phyloP scores from a whole-genome alignment of 1,140 invertebrate species.

The Diorhabda sublineata region DNA sequence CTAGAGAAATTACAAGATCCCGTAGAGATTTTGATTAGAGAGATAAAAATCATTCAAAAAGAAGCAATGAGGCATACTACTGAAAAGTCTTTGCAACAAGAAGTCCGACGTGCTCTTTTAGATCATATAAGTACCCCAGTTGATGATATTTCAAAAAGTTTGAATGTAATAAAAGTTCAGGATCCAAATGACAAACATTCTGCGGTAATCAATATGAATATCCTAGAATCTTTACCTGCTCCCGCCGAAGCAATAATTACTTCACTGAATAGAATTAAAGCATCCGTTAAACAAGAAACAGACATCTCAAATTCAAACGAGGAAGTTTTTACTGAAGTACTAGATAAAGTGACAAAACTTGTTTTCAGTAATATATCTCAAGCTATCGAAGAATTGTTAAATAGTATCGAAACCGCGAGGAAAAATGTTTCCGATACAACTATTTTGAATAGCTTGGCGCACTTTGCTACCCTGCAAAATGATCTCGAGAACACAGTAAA shows the following conservation, averaged over 20 bases:
- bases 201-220: constrained; percentile 41
- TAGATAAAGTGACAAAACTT: constrained; percentile 42
- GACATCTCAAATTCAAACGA: constrained; percentile 6
- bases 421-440: constrained; percentile 32
- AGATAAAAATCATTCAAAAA: constrained; percentile 47
- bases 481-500: constrained; percentile 37
- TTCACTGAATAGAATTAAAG: constrained; percentile 26
- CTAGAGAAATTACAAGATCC: constrained; percentile 49
- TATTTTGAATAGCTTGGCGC: constrained; percentile 38
- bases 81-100: constrained; percentile 50
- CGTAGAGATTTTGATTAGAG: constrained; percentile 39
- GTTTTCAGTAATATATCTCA: constrained; percentile 39
- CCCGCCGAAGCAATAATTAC: constrained; percentile 52
- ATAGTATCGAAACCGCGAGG: constrained; percentile 41
- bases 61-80: constrained; percentile 45
- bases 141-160: constrained; percentile 49
- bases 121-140: constrained; percentile 51
- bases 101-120: constrained; percentile 50
- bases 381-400: constrained; percentile 39
- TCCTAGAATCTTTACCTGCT: constrained; percentile 50
- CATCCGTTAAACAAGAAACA: not conserved
- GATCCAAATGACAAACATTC: constrained; percentile 28
- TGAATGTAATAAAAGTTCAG: constrained; percentile 46
- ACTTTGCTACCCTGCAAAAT: constrained; percentile 41
- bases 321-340: constrained; percentile 44